phyloP scores from a whole-genome alignment of 2,113 vertebrate genomes.

The Bos javanicus region DNA sequence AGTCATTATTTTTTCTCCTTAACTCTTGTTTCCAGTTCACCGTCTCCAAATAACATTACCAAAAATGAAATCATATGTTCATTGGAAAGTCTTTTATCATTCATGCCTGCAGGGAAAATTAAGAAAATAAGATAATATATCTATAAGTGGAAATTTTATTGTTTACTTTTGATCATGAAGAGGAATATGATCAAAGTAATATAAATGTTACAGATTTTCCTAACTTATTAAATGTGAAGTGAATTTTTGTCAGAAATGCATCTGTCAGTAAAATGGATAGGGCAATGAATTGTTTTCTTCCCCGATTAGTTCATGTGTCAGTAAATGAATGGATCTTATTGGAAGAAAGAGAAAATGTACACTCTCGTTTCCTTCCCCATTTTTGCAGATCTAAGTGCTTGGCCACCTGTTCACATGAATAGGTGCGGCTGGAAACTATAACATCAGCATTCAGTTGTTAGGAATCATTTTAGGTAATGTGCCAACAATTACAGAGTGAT shows the following conservation, averaged over 20 bases:
- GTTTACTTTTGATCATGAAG: background rate
- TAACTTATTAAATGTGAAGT: background rate
- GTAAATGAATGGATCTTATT: background rate
- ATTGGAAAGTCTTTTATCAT: background rate
- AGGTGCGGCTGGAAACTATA: background rate
- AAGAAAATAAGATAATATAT: background rate
- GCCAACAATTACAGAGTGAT: background rate
- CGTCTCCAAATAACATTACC: background rate
- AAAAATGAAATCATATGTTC: background rate
- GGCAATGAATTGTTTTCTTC: background rate
- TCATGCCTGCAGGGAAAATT: background rate
- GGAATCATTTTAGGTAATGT: background rate
- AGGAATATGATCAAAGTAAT: background rate
- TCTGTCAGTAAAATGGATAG: background rate
- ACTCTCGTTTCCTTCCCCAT: background rate
- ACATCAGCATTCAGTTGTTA: background rate
- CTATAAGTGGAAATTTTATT: background rate
- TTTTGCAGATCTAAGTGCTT: background rate
- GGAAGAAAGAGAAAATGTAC: background rate
- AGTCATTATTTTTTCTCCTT: background rate
- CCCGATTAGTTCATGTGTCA: background rate
- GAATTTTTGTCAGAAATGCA: background rate
- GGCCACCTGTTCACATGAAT: background rate
- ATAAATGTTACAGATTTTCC: background rate
- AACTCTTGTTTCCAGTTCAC: background rate